Conservation (phyloP, 2,888 invertebrate species). For the Timema cristinae region DNA sequence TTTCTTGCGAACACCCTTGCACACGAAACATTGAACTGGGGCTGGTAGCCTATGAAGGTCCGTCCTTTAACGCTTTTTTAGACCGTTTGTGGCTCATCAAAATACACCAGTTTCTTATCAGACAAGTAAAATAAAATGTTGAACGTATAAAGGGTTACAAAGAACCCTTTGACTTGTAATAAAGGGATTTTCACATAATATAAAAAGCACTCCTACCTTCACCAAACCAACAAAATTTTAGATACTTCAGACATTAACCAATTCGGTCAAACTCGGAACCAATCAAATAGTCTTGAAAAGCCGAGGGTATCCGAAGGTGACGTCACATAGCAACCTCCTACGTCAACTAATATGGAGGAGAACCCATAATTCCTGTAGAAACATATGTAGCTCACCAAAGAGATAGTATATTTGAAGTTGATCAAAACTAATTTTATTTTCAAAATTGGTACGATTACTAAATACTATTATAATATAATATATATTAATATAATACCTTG, state of each 20-base stretch:
- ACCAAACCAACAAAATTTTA: conserved; percentile 53
- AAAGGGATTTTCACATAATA: conserved; percentile 50
- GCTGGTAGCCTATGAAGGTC: conserved; percentile 33
- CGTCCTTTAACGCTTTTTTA: conserved; percentile 31
- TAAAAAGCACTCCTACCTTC: conserved; percentile 51
- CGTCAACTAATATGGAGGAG: conserved; percentile 35
- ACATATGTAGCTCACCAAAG: no score
- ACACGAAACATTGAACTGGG: conserved; percentile 36
- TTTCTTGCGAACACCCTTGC: conserved; percentile 66
- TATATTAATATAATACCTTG: no score
- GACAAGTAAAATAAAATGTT: conserved; percentile 37
- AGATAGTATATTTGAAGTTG: no score
- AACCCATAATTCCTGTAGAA: conserved; percentile 14
- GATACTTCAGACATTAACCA: conserved; percentile 64
- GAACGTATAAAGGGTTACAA: conserved; percentile 42
- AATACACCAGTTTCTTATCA: conserved; percentile 32
- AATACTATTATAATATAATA: no score
- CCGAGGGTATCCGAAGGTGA: conserved; percentile 46
- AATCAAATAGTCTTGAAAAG: conserved; percentile 49
- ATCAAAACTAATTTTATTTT: no score
- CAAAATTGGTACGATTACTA: no score
- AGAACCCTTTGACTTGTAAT: conserved; percentile 54
- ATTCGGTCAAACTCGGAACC: conserved; percentile 62
- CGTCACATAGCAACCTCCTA: conserved; percentile 36
- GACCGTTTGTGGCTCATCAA: conserved; percentile 31